Evolutionary conservation across 2,113 vertebrate species (phyloP), one percentile per base, ranked within the genome.

Genomic region (Vombatus ursinus): DNA sequence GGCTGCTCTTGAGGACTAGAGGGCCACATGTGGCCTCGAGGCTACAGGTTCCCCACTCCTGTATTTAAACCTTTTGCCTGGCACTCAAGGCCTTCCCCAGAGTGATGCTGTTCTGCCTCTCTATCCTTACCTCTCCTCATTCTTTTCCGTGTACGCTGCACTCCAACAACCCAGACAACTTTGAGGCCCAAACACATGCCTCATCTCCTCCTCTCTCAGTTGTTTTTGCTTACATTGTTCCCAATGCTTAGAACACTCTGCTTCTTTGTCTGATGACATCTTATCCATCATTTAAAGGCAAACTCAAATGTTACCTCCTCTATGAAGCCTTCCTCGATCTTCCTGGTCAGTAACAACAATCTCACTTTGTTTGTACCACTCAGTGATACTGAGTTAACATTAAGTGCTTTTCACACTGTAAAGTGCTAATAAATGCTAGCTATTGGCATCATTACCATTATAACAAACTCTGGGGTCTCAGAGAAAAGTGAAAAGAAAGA

Each of bases 241-340:
- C 44, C 68, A 53, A 77, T 52, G 50, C 89, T 92, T 44, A 53
- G 16, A 89, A 94, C 49, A 23, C 10, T 24, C 91, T 31, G 28
- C 47, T 22, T 96, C 25, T 50, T 92, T 0, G 12, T 68, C 47
- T 89, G 50, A 26, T n/a, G 54, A 51, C 50, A 54, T 50, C 50
- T 31, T 94, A 51, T 92, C 16, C 28, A 52, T 26, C 2, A 6
- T 50, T 48, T 12, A 31, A 9, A 53, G 53, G 37, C 93, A 52
- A n/a, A 92, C 44, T 92, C 48, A 52, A 94, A 90, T 22, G 28
- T 54, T 50, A 89, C 91, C 92, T 96, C 84, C 23, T 50, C 52
- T 5, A 95, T 22, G 52, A 95, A 96, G 31, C 19, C 8, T 89
- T 90, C 91, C 52, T 50, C 28, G 16, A 3, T 77, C 28, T 94